Evolutionary conservation across 1,140 invertebrate species (phyloP).

Genomic region (Temnothorax curvispinosus): DNA sequence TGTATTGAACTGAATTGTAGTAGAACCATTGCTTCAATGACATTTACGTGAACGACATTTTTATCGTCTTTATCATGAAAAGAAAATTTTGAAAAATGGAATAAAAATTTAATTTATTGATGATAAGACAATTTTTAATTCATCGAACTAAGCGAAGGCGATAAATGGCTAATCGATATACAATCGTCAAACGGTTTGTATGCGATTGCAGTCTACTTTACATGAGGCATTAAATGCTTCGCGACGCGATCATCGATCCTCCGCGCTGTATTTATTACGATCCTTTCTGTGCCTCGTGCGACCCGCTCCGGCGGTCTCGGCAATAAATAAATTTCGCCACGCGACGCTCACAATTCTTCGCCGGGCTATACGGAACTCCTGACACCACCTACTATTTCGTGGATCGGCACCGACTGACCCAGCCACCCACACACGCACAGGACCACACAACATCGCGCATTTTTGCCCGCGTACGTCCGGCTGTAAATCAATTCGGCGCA

Average conservation of each 20-base stretch:
- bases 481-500: slow-evolving; percentile 84
- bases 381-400: slow-evolving; percentile 64
- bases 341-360: slow-evolving; percentile 81
- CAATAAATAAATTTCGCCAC: slow-evolving; percentile 83
- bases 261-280: slow-evolving; percentile 62
- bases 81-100: background rate
- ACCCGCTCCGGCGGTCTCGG: slow-evolving; percentile 58
- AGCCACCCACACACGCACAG: slow-evolving; percentile 43
- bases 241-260: slow-evolving; percentile 48
- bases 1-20: background rate
- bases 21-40: background rate
- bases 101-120: background rate
- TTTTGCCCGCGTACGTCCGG: slow-evolving; percentile 57
- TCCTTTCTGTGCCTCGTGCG: slow-evolving; percentile 46
- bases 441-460: background rate
- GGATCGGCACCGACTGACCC: slow-evolving; percentile 61
- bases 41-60: background rate
- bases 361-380: slow-evolving; percentile 60
- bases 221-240: background rate
- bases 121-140: background rate
- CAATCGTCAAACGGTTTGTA: background rate
- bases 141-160: background rate
- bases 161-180: background rate
- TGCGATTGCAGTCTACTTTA: background rate
- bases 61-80: background rate